Evolutionary conservation across 2,797 vertebrate genomes (phyloP), one percentile per base, ranked within the genome.

Genomic region (Bucorvus abyssinicus): DNA sequence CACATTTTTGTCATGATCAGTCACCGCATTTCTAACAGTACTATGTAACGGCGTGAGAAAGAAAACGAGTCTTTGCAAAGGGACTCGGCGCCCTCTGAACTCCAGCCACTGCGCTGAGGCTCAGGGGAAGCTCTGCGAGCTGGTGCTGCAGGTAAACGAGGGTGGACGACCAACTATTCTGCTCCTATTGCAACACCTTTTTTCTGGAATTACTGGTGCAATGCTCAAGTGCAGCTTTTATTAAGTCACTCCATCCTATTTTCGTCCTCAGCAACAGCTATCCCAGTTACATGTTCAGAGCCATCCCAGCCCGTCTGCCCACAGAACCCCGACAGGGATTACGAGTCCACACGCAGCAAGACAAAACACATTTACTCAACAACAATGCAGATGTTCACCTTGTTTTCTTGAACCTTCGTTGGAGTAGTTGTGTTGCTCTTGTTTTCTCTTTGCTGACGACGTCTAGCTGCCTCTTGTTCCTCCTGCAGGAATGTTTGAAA

Each of bases 361-460:
- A 45, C 14, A 80, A 38, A 38, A 9, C 13, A 19, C 40, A 4
- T 16, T n/a, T 59, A 21, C 38, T 2, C 36, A 14, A 6, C 2
- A 24, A 19, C 86, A 23, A 29, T 29, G 44, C 3, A 45, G 2
- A 38, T 10, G 12, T 29, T 77, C 73, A 98, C 99, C 98, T 99
- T 99, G 96, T 94, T 98, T 93, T 99, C 99, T 53, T 98, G 98
- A 88, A 97, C 97, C 98, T 99, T 99, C 11, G 99, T 99, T 12
- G 99, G 99, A 4, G 99, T 99, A 88, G 99, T 99, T 32, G 98
- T 99, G 97, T 98, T 99, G 97, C 99, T 99, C 97, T 99, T 99
- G 93, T 93, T 99, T 86, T 99, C 99, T 87, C 99, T 98, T 95
- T 99, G 99, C 63, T 98, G 99, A 92, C 99, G 98, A 77, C 99